Evolutionary conservation across 2,888 invertebrate species (phyloP).

Genomic region (Cephus nigrinus): DNA sequence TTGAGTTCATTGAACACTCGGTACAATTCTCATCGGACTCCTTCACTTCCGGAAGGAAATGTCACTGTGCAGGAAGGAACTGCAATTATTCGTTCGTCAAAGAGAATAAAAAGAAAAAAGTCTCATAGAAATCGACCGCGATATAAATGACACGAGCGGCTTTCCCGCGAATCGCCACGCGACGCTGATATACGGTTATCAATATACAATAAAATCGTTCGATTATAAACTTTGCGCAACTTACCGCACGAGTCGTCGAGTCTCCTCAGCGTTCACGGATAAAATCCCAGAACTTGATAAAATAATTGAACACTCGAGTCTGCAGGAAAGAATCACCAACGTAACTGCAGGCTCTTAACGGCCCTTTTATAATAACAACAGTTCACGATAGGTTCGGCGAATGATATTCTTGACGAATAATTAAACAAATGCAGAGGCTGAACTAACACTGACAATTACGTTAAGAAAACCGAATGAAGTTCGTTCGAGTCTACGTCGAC

Average conservation of each 20-base stretch:
- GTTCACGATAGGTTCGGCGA: not conserved
- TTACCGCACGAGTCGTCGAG: not conserved
- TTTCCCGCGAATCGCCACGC: not conserved
- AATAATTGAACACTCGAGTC: not conserved
- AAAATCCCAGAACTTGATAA: not conserved
- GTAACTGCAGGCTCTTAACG: not conserved
- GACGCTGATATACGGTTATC: not conserved
- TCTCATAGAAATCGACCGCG: not conserved
- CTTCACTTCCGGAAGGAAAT: not conserved
- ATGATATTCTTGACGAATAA: not conserved
- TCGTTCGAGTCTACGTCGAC: not conserved
- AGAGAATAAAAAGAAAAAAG: not conserved
- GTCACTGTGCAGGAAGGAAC: not conserved
- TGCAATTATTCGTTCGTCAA: not conserved
- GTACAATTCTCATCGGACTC: not conserved
- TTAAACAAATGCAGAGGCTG: not conserved
- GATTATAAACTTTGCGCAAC: not conserved
- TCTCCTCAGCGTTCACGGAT: not conserved
- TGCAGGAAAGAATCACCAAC: not conserved
- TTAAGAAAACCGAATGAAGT: not conserved
- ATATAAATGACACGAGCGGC: not conserved
- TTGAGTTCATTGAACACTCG: constrained; percentile 18
- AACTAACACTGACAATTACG: not conserved
- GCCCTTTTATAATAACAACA: not conserved
- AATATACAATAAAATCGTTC: not conserved